Conservation (phyloP, 2,888 invertebrate species). For the Mythimna ferrago region DNA sequence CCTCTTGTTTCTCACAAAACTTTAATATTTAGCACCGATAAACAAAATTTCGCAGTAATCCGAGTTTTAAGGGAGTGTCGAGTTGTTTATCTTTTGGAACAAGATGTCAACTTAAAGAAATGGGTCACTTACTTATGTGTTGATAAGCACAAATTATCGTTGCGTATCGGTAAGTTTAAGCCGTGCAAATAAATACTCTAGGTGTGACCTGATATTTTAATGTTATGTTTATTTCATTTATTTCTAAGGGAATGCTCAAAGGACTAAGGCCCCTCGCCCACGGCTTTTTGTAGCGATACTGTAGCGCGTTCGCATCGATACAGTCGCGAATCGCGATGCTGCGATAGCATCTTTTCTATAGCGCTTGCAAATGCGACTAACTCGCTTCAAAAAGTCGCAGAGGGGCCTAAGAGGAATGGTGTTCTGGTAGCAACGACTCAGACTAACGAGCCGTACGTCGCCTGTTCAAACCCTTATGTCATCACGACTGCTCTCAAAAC, state of each 20-base stretch:
- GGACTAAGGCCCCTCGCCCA: too few species aligned
- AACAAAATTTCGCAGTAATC: conserved; percentile 33
- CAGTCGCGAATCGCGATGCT: too few species aligned
- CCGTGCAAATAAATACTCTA: not conserved
- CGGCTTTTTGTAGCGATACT: too few species aligned
- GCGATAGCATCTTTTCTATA: too few species aligned
- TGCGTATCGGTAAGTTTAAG: conserved; percentile 18
- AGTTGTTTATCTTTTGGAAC: conserved; percentile 37
- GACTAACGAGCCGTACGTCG: too few species aligned
- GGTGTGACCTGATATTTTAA: not conserved
- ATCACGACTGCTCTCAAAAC: too few species aligned
- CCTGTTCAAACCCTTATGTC: too few species aligned
- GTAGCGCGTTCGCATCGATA: too few species aligned
- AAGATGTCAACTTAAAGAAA: conserved; percentile 45
- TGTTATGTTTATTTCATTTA: not conserved
- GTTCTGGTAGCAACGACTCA: too few species aligned
- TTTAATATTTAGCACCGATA: conserved; percentile 30
- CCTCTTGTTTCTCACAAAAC: conserved; percentile 3
- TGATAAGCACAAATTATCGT: conserved; percentile 43
- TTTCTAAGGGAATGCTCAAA: not conserved
- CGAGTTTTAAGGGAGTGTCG: conserved; percentile 21
- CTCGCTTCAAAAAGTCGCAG: too few species aligned
- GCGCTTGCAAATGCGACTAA: too few species aligned
- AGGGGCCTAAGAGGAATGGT: not conserved
- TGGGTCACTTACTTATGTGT: conserved; percentile 33